Percentiles rank a stretch among this genome's conserved stretches.
phyloP scores from a whole-genome alignment of 2,797 vertebrate genomes.

The Cetoscarus ocellatus region DNA sequence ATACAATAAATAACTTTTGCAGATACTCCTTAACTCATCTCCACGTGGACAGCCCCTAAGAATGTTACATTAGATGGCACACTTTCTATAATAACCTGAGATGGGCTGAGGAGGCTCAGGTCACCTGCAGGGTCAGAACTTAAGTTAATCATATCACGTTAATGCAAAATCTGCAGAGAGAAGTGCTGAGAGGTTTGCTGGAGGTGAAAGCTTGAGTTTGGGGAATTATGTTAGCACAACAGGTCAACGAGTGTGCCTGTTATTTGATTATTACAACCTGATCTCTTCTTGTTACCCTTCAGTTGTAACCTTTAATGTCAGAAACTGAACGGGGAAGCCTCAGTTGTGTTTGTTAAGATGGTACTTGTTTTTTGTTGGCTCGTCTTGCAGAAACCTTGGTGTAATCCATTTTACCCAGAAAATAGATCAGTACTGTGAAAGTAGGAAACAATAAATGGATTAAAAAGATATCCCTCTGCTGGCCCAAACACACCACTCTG shows the following conservation, averaged over 20 bases:
- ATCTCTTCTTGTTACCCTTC: too few species aligned
- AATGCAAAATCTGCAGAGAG: constrained; percentile 43
- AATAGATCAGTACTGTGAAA: constrained; percentile 12
- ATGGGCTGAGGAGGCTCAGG: constrained; percentile 65
- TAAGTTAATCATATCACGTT: constrained; percentile 79
- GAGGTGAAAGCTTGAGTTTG: constrained; percentile 26
- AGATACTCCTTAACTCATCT: too few species aligned
- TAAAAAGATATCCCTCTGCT: constrained; percentile 22
- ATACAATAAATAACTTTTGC: too few species aligned
- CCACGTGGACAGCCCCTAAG: too few species aligned
- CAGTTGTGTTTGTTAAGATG: constrained; percentile 27
- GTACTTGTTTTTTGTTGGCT: constrained; percentile 18
- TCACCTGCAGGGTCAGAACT: constrained; percentile 69
- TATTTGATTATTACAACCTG: too few species aligned
- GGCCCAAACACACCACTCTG: constrained; percentile 1
- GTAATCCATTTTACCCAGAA: constrained; percentile 29
- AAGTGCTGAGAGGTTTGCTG: constrained; percentile 6
- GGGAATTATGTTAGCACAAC: neutral
- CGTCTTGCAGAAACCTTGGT: constrained; percentile 12
- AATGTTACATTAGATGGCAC: constrained; percentile 23
- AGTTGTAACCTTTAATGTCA: neutral
- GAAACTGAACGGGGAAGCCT: too few species aligned
- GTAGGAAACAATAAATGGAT: constrained; percentile 7
- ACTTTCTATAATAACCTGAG: constrained; percentile 69
- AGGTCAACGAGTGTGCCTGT: neutral